Conservation (phyloP, 2,888 invertebrate species). For the Drosophila tripunctata region DNA sequence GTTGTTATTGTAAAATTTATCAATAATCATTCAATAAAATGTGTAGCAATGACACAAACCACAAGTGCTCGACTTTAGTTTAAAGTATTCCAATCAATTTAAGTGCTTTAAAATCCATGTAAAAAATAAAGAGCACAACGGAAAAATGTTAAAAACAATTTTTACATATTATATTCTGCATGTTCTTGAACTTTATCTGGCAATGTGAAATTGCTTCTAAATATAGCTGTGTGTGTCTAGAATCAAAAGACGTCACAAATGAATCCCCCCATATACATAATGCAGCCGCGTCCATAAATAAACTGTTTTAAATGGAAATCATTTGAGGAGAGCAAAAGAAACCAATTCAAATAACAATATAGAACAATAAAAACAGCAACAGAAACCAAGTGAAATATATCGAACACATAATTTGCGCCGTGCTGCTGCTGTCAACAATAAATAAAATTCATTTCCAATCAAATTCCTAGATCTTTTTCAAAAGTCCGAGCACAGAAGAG, state of each 20-base stretch:
- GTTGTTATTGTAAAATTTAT: slow-evolving; percentile 10
- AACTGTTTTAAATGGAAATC: slow-evolving; percentile 54
- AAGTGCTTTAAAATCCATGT: no score
- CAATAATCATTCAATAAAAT: slow-evolving; percentile 20
- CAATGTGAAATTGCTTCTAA: slow-evolving; percentile 25
- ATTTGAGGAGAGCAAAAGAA: slow-evolving; percentile 15
- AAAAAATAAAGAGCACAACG: no score
- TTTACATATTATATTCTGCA: no score
- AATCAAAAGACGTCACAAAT: slow-evolving; percentile 39
- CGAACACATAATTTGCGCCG: slow-evolving; percentile 9
- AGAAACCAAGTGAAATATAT: slow-evolving; percentile 2
- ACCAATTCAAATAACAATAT: slow-evolving; percentile 34
- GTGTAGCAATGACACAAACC: background rate
- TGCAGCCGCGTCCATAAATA: slow-evolving; percentile 54
- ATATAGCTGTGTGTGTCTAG: slow-evolving; percentile 27
- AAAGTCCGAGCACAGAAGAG: background rate
- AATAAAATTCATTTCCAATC: slow-evolving; percentile 59
- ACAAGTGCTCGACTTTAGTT: no score
- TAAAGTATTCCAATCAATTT: no score
- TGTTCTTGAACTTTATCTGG: slow-evolving; percentile 4
- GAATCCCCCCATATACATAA: slow-evolving; percentile 14
- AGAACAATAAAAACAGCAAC: background rate
- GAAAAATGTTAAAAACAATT: no score
- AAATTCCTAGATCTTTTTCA: slow-evolving; percentile 17
- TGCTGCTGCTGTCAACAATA: slow-evolving; percentile 60